Percentiles rank a stretch among this genome's conserved stretches.
These are phyloP conservation scores for Magallana ariakensis DNA, from an alignment of 1,140 invertebrate genomes.

Conservation along the genomic window DNA sequence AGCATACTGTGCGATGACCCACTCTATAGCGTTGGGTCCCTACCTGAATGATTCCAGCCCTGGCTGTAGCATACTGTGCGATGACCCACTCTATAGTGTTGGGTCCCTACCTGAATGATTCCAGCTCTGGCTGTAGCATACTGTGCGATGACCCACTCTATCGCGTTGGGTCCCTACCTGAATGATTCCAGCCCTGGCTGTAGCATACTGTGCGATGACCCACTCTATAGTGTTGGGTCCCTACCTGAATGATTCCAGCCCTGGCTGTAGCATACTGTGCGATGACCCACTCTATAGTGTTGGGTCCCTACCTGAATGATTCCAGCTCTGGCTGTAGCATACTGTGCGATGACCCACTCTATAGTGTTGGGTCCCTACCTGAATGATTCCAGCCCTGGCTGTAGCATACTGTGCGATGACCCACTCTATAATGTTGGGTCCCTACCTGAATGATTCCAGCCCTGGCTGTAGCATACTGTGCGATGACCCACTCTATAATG, in stretches of 20 bases:
- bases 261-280: conserved; percentile 88
- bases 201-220: conserved; percentile 88
- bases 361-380: conserved; percentile 91
- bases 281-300: conserved; percentile 90
- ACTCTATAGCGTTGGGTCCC: conserved; percentile 92
- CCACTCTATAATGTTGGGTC: conserved; percentile 93
- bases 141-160: conserved; percentile 90
- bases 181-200: conserved; percentile 90
- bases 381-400: conserved; percentile 89
- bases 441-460: conserved; percentile 91
- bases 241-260: conserved; percentile 90
- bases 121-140: conserved; percentile 91
- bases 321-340: conserved; percentile 90
- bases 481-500: conserved; percentile 89
- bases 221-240: conserved; percentile 92
- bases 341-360: conserved; percentile 89
- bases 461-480: conserved; percentile 88
- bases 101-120: conserved; percentile 90
- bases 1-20: conserved; percentile 89
- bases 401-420: conserved; percentile 88
- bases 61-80: conserved; percentile 87
- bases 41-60: conserved; percentile 91
- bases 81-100: conserved; percentile 92
- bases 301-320: conserved; percentile 92
- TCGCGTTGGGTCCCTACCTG: conserved; percentile 91